Base-by-base conservation (phyloP, 35 echinoderm and acorn worm species). In the Stichopus chloronotus region DNA sequence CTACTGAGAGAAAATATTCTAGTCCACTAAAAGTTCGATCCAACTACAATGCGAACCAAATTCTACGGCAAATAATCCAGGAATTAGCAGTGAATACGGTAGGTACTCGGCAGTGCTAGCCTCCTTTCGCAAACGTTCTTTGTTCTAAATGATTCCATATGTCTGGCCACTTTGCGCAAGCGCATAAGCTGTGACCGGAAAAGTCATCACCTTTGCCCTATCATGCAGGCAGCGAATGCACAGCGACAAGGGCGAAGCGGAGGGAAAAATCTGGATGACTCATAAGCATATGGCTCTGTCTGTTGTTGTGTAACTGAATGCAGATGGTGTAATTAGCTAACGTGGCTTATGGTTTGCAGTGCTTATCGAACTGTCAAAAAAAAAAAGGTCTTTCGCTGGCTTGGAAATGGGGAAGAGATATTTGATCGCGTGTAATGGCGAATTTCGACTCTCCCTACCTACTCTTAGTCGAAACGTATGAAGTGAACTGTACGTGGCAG, bases 81-180 rank as follows among this genome's bases (percentile, higher is more conserved):
- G 25, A 81, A 24, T 81, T 81, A 81, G 20, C 25, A 43, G 78
- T 53, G 43, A 81, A 81, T 81, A 53, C 78, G 25, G 25, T 81
- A 81, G 78, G 13, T 81, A 81, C 53, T 81, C 30, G 11, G 24
- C 78, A 43, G 78, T 81, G 53, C 78, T 81, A 52, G 10, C 13
- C 53, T 81, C 53, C 78, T 14, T 76, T 81, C 78, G 78, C 78
- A 25, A 81, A 53, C 25, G 78, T 81, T 81, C 78, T 81, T 81
- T 81, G 78, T 81, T 81, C 78, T 81, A 81, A 81, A 25, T 81
- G 78, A 81, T 81, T 81, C 78, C 78, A 81, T 81, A 43, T 81
- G 78, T 81, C 11, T n/a, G 43, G 9, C 4, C 0, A 12, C 25
- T 81, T 53, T 81, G 78, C 78, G 78, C 78, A 81, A 53, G 24